phyloP scores from a whole-genome alignment of 1,140 invertebrate genomes.

The Apis florea region DNA sequence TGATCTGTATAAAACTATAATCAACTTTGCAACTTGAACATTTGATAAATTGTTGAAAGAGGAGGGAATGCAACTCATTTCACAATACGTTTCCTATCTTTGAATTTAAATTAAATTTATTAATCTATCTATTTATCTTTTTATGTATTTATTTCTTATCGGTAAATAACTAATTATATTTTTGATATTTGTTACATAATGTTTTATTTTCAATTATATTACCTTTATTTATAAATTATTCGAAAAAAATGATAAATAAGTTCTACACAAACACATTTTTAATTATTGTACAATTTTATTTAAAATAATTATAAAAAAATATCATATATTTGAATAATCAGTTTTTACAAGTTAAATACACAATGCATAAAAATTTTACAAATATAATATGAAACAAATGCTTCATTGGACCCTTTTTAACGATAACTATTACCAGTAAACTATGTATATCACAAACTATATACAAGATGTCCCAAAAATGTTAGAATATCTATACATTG shows the following conservation, averaged over 20 bases:
- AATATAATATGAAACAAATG: background rate
- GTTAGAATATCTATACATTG: too few relatives aligned
- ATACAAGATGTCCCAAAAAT: too few relatives aligned
- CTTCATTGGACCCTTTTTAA: constrained; percentile 26
- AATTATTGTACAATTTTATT: constrained; percentile 6
- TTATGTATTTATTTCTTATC: too few relatives aligned
- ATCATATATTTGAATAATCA: background rate
- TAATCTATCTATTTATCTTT: too few relatives aligned
- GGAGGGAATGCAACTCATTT: constrained; percentile 5
- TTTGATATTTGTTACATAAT: too few relatives aligned
- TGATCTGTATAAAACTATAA: constrained; percentile 1
- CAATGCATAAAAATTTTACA: background rate
- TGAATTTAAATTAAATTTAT: background rate
- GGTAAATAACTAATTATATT: background rate
- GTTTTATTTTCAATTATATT: background rate
- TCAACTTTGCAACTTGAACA: background rate
- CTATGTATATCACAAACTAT: too few relatives aligned
- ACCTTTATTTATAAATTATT: background rate
- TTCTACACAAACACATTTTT: background rate
- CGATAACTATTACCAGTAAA: background rate
- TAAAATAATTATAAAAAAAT: background rate
- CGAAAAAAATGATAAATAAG: background rate
- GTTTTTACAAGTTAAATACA: background rate
- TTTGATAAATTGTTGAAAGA: background rate
- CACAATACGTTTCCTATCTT: too few relatives aligned